A percentile compares a stretch with the other conserved stretches of the same genome.
Evolutionary conservation across 2,888 invertebrate genomes (phyloP).

Genomic region (Cephonodes hylas): DNA sequence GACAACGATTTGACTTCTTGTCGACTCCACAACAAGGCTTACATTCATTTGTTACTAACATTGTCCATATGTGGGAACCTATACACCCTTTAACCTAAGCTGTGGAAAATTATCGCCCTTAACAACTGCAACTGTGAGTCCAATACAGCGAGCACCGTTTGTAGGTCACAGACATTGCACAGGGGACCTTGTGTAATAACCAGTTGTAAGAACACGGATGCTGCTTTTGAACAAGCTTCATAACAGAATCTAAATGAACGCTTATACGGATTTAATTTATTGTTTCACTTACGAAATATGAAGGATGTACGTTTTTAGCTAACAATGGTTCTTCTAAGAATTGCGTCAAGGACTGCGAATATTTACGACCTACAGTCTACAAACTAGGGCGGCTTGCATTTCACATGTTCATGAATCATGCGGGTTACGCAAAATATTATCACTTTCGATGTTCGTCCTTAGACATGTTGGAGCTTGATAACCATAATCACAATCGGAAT

Average conservation of each 20-base stretch:
- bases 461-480: background rate
- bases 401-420: constrained; percentile 47
- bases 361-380: constrained; percentile 58
- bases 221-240: constrained; percentile 30
- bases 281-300: background rate
- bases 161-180: constrained; percentile 69
- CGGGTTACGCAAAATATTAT: constrained; percentile 35
- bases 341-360: constrained; percentile 49
- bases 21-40: constrained; percentile 45
- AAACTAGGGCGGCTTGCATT: constrained; percentile 47
- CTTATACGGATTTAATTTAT: background rate
- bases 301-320: constrained; percentile 11
- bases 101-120: constrained; percentile 54
- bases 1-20: constrained; percentile 51
- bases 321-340: constrained; percentile 51
- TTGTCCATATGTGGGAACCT: constrained; percentile 54
- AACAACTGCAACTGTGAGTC: constrained; percentile 46
- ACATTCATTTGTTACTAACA: constrained; percentile 45
- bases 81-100: constrained; percentile 62
- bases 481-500: background rate
- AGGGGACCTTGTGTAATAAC: constrained; percentile 63
- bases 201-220: constrained; percentile 50
- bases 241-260: background rate
- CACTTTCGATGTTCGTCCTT: constrained; percentile 17
- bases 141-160: constrained; percentile 48